Evolutionary conservation across 2,113 vertebrate genomes (phyloP), one percentile per base, ranked within the genome.

Genomic region (Sylvilagus bachmani): DNA sequence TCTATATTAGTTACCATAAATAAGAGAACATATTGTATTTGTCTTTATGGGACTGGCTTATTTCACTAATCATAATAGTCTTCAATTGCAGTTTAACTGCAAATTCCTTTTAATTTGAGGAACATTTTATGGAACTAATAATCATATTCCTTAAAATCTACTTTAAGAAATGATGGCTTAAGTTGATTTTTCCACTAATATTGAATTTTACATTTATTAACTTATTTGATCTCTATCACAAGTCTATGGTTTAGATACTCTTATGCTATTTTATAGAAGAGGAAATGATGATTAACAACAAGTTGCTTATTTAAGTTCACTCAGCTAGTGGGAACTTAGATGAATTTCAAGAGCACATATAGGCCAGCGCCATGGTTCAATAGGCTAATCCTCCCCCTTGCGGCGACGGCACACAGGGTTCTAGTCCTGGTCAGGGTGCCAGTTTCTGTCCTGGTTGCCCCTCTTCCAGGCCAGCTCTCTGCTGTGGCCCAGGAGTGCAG

Each of bases 141-240:
- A 25, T 77, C 22, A 33, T 71, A 55, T n/a, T 77, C 19, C 44
- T 77, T 84, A 33, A 91, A 73, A 27, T 0, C 38, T 38, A 55
- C 49, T 95, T 92, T 89, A 29, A 80, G 44, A 94, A 75, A 44
- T 22, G 8, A 55, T 93, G 55, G 1, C 62, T 83, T 69, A 36
- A 44, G 17, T 25, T 75, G 70, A 86, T 38, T 77, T 89, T 93
- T 91, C 27, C 25, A 24, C 24, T 21, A 38, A 51, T 38, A 4
- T 51, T 86, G 61, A 64, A 49, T 77, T 94, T 96, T 90, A 27
- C 9, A 64, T 78, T 66, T 77, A 81, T 93, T 89, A 66, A 96
- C 29, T 77, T 61, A 66, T 75, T 86, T 73, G 25, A 71, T 91
- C 69, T 21, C 82, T 58, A 61, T 69, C 27, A 78, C 64, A 84